phyloP scores from a whole-genome alignment of 2,797 vertebrate species.

The Otus scops region DNA sequence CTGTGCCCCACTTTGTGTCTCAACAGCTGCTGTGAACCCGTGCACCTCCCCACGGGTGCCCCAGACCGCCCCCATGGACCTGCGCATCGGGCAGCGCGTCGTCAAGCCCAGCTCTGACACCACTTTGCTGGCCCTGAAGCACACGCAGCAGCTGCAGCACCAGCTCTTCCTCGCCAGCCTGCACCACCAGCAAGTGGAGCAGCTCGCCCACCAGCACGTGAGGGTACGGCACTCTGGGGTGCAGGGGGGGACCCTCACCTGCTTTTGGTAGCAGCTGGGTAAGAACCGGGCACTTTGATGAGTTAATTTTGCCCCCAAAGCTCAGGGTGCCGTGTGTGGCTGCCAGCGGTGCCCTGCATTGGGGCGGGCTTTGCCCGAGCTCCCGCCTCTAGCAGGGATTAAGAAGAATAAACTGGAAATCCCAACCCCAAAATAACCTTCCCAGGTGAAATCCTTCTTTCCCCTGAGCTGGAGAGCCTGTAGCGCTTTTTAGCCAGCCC shows the following conservation, averaged over 20 bases:
- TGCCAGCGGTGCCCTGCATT: not conserved
- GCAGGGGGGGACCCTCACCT: fast-evolving
- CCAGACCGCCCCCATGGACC: constrained; percentile 89
- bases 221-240: not conserved
- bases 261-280: fast-evolving
- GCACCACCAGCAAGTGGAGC: constrained; percentile 73
- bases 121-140: constrained; percentile 82
- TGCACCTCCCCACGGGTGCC: constrained; percentile 62
- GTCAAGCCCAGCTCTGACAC: constrained; percentile 84
- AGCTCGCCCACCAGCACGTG: constrained; percentile 64
- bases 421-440: not conserved
- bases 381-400: not conserved
- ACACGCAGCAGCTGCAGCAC: constrained; percentile 84
- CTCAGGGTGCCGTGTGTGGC: fast-evolving
- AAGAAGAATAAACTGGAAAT: not conserved
- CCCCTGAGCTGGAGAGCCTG: not conserved
- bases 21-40: constrained; percentile 63
- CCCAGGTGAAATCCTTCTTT: not conserved
- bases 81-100: constrained; percentile 88
- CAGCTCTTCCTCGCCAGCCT: constrained; percentile 84
- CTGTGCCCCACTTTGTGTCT: not conserved
- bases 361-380: not conserved
- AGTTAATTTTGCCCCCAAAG: not conserved
- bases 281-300: fast-evolving
- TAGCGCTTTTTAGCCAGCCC: not conserved